Conservation (phyloP, 1,140 invertebrate species). For the Bombus superbus region DNA sequence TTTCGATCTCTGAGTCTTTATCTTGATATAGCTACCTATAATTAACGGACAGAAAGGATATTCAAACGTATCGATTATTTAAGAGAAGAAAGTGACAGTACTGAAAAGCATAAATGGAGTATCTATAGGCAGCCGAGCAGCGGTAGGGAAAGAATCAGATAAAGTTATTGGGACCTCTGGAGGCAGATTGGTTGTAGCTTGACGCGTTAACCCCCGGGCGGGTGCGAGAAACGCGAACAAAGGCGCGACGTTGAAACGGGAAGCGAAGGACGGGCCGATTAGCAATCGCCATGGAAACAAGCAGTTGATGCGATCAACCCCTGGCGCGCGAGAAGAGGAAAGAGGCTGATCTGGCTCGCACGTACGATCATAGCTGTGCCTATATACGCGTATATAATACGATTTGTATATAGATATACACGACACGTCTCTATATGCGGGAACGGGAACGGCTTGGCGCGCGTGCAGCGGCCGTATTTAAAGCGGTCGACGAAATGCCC, state of each 20-base stretch:
- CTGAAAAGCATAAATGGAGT: neutral
- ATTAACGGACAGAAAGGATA: neutral
- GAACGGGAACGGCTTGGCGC: neutral
- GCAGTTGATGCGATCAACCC: conserved; percentile 84
- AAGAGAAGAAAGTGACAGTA: too few species aligned
- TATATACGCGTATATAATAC: conserved; percentile 41
- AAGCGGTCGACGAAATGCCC: conserved; percentile 60
- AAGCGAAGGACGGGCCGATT: conserved; percentile 81
- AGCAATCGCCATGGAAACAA: conserved; percentile 86
- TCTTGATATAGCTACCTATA: too few species aligned
- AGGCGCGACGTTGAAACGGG: neutral
- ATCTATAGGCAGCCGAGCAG: neutral
- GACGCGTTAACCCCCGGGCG: neutral
- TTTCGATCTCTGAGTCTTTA: too few species aligned
- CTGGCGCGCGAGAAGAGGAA: conserved; percentile 75
- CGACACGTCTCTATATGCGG: conserved; percentile 4
- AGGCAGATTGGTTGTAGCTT: conserved; percentile 11
- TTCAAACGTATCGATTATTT: neutral
- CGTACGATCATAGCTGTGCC: conserved; percentile 25
- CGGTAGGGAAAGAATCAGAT: neutral
- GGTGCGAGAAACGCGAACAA: neutral
- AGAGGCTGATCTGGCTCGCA: conserved; percentile 8
- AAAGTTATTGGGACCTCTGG: neutral
- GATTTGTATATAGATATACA: conserved; percentile 46
- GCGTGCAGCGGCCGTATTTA: conserved; percentile 69